Conservation (phyloP, 2,797 vertebrate genomes). For the Morus bassanus region DNA sequence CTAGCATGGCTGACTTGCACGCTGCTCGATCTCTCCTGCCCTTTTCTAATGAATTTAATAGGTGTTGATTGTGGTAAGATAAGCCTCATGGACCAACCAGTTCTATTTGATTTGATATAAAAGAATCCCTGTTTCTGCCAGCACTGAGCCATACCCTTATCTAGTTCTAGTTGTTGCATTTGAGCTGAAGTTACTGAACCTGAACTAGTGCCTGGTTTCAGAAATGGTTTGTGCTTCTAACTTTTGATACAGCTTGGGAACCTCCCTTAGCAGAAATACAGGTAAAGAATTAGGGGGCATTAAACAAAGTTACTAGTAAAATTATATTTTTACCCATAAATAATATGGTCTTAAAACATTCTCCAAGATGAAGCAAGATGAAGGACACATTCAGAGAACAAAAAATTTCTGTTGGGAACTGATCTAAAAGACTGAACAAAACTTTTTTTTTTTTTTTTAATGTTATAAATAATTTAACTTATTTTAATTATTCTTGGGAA, state of each 20-base stretch:
- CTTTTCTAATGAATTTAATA: neutral
- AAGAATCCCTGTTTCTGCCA: neutral
- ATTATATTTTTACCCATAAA: neutral
- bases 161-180: neutral
- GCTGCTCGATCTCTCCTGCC: neutral
- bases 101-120: neutral
- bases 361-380: neutral
- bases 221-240: neutral
- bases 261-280: neutral
- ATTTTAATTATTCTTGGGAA: slow-evolving; percentile 25
- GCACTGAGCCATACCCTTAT: neutral
- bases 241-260: neutral
- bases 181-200: neutral
- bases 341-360: neutral
- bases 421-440: neutral
- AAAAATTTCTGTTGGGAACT: neutral
- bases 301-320: neutral
- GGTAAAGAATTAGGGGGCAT: neutral
- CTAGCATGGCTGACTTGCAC: neutral
- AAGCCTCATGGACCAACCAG: neutral
- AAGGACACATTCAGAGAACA: neutral
- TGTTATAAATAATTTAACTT: neutral
- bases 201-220: neutral
- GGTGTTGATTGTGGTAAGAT: neutral
- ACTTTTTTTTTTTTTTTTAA: neutral